Percentiles rank a stretch among this genome's conserved stretches.
Conservation (phyloP, 2,797 vertebrate genomes). For the Spinus olivaceus region DNA sequence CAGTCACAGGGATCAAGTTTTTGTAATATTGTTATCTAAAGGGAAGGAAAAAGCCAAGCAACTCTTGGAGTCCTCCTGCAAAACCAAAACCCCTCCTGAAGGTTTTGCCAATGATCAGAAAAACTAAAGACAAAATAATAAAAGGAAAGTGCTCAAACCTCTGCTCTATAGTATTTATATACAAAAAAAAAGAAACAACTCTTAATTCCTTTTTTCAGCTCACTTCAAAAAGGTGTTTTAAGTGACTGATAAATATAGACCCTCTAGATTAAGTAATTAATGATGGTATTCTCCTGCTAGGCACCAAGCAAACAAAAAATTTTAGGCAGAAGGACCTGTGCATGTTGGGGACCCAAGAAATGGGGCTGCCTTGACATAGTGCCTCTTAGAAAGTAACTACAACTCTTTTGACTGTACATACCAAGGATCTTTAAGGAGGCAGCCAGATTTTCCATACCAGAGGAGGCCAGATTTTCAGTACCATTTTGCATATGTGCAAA, state of each 20-base stretch:
- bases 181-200: not conserved
- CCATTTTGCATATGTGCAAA: not conserved
- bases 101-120: not conserved
- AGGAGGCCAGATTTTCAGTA: not conserved
- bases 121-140: not conserved
- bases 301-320: not conserved
- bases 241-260: not conserved
- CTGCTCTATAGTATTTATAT: not conserved
- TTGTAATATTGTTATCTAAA: not conserved
- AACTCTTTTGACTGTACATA: not conserved
- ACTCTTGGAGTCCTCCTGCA: not conserved
- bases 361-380: not conserved
- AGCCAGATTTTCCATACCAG: not conserved
- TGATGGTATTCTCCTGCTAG: not conserved
- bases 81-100: not conserved
- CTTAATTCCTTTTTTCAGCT: not conserved
- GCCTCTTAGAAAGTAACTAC: not conserved
- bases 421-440: not conserved
- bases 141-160: not conserved
- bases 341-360: accelerated
- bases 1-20: not conserved
- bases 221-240: not conserved
- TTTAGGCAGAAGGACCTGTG: not conserved
- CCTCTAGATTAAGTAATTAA: not conserved
- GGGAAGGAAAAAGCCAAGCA: not conserved